A percentile compares a stretch with the other conserved stretches of the same genome.
Evolutionary conservation across 2,113 vertebrate species (phyloP).

Genomic region (Salminus brasiliensis): DNA sequence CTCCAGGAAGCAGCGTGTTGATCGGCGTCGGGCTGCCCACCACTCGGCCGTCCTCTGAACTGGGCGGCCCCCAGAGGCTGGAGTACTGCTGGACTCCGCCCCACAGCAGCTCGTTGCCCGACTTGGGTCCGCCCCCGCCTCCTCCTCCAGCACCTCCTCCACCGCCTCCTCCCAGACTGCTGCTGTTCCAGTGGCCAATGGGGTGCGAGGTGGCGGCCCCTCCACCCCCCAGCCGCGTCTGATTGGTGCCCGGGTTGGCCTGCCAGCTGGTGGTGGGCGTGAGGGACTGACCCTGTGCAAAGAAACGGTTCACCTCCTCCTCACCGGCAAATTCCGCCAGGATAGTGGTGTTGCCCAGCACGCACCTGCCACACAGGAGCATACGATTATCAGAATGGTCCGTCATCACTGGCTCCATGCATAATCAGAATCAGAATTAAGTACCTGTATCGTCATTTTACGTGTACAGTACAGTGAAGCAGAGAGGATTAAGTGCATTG

Average conservation of each 20-base stretch:
- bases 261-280: constrained; percentile 97
- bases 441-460: no score
- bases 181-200: constrained; percentile 90
- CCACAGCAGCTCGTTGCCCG: constrained; percentile 88
- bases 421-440: no score
- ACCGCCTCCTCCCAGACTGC: constrained; percentile 74
- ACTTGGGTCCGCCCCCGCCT: constrained; percentile 75
- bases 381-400: background rate
- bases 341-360: constrained; percentile 99
- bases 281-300: constrained; percentile 95
- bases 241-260: constrained; percentile 85
- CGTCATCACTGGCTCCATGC: constrained; percentile 75
- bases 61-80: constrained; percentile 94
- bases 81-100: constrained; percentile 93
- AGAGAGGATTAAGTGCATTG: no score
- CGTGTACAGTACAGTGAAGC: no score
- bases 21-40: constrained; percentile 93
- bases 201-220: constrained; percentile 79
- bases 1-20: constrained; percentile 93
- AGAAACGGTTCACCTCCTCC: constrained; percentile 96
- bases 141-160: constrained; percentile 68
- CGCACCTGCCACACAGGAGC: constrained; percentile 88
- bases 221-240: constrained; percentile 83
- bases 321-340: constrained; percentile 98
- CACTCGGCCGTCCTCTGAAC: constrained; percentile 85